These are phyloP conservation scores for Buceros bicornis DNA, from an alignment of 2,797 vertebrate genomes.

Conservation along the genomic window DNA sequence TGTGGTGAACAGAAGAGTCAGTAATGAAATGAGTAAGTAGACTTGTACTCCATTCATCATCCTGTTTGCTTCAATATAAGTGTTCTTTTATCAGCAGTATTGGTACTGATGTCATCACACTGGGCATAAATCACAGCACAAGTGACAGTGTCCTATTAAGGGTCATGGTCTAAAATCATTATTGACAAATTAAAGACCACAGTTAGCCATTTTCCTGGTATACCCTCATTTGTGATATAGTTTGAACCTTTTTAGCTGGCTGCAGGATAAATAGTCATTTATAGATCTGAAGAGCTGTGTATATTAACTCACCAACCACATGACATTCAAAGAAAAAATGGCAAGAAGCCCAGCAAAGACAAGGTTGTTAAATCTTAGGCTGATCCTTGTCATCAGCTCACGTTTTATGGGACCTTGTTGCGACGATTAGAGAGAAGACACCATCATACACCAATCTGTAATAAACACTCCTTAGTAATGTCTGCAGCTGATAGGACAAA, in stretches of 20 bases:
- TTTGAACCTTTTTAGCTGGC: slow-evolving; percentile 66
- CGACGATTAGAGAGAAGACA: background rate
- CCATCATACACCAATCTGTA: background rate
- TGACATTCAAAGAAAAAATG: slow-evolving; percentile 20
- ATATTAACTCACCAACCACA: slow-evolving; percentile 51
- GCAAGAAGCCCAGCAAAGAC: background rate
- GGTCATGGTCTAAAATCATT: slow-evolving; percentile 90
- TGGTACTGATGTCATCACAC: slow-evolving; percentile 92
- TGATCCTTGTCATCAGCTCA: slow-evolving; percentile 5
- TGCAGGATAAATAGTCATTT: slow-evolving; percentile 79
- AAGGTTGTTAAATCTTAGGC: background rate
- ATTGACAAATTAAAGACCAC: slow-evolving; percentile 91
- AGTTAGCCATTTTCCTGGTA: slow-evolving; percentile 78
- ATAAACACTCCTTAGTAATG: background rate
- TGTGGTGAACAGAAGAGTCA: slow-evolving; percentile 88
- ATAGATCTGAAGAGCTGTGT: slow-evolving; percentile 57
- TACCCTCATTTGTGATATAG: slow-evolving; percentile 78
- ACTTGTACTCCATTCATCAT: slow-evolving; percentile 98
- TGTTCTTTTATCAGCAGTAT: slow-evolving; percentile 96
- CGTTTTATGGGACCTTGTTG: background rate
- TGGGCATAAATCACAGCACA: slow-evolving; percentile 95
- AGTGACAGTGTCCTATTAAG: slow-evolving; percentile 98
- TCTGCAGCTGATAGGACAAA: slow-evolving; percentile 19
- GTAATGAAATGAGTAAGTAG: slow-evolving; percentile 98
- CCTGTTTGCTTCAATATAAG: slow-evolving; percentile 97